Evolutionary conservation across 2,797 vertebrate genomes (phyloP).

Genomic region (Chanos chanos): DNA sequence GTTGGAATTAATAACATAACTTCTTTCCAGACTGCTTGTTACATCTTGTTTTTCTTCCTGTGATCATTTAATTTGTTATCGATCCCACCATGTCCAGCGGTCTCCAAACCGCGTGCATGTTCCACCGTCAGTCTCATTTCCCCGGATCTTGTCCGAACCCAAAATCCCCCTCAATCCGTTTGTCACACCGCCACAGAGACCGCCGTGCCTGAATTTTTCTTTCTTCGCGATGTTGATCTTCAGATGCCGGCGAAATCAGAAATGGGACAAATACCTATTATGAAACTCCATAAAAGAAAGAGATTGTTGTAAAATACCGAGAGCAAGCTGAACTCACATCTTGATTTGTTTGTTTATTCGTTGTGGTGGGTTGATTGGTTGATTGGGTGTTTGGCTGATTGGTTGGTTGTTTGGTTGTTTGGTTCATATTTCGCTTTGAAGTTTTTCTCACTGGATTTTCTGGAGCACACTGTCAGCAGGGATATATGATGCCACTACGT

Average conservation of each 20-base stretch:
- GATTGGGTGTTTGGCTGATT: too few species aligned
- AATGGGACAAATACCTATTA: too few species aligned
- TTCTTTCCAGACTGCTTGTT: constrained; percentile 58
- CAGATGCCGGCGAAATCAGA: too few species aligned
- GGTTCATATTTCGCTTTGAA: not conserved
- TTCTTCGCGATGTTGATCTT: constrained; percentile 32
- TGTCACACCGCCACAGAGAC: constrained; percentile 47
- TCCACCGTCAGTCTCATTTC: constrained; percentile 43
- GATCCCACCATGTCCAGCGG: constrained; percentile 60
- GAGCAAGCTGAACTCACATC: too few species aligned
- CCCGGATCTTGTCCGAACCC: constrained; percentile 33
- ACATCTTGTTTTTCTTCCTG: constrained; percentile 62
- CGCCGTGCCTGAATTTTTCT: constrained; percentile 52
- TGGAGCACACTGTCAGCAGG: too few species aligned
- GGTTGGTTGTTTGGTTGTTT: not conserved
- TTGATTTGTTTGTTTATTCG: too few species aligned
- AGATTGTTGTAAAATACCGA: too few species aligned
- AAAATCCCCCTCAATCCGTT: constrained; percentile 57
- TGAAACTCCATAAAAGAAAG: too few species aligned
- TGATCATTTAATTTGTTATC: constrained; percentile 70
- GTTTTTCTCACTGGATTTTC: too few species aligned
- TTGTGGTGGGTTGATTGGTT: too few species aligned
- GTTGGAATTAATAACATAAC: constrained; percentile 64
- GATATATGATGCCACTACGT: not conserved
- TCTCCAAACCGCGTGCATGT: constrained; percentile 41